Conservation (phyloP, 2,888 invertebrate species). For the Meiosimyza decipiens region DNA sequence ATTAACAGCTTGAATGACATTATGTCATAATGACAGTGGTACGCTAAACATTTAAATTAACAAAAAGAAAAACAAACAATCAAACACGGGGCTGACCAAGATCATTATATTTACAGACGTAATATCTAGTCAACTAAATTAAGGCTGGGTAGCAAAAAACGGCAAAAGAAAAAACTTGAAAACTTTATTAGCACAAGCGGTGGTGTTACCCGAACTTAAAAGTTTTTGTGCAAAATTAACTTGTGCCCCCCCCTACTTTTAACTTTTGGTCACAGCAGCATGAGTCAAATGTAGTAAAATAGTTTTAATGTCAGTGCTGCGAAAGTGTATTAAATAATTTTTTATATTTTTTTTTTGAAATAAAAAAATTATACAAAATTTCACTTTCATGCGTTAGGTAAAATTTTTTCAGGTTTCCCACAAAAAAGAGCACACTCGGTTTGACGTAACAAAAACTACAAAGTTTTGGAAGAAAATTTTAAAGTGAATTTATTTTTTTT, state of each 20-base stretch:
- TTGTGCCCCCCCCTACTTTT: neutral
- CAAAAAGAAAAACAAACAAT: neutral
- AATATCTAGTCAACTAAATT: no score
- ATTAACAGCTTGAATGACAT: neutral
- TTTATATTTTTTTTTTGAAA: slow-evolving; percentile 5
- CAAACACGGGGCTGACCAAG: no score
- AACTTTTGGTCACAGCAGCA: no score
- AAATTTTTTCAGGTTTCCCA: slow-evolving; percentile 32
- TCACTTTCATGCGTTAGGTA: slow-evolving; percentile 24
- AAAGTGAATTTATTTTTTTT: slow-evolving; percentile 11
- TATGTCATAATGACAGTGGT: slow-evolving; percentile 3
- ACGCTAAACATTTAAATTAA: neutral
- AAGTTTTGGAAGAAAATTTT: neutral
- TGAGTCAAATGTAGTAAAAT: neutral
- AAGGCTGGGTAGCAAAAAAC: neutral
- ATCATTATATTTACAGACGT: no score
- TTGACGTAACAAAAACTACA: slow-evolving; percentile 34
- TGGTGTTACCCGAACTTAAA: neutral
- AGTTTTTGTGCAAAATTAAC: neutral
- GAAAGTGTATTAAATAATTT: slow-evolving; percentile 1
- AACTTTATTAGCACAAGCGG: slow-evolving; percentile 54
- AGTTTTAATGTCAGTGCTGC: neutral
- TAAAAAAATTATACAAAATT: neutral
- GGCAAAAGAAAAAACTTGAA: slow-evolving; percentile 44
- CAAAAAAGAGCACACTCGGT: slow-evolving; percentile 20